phyloP scores from a whole-genome alignment of 2,797 vertebrate genomes.

The Hyperoplus lanceolatus region DNA sequence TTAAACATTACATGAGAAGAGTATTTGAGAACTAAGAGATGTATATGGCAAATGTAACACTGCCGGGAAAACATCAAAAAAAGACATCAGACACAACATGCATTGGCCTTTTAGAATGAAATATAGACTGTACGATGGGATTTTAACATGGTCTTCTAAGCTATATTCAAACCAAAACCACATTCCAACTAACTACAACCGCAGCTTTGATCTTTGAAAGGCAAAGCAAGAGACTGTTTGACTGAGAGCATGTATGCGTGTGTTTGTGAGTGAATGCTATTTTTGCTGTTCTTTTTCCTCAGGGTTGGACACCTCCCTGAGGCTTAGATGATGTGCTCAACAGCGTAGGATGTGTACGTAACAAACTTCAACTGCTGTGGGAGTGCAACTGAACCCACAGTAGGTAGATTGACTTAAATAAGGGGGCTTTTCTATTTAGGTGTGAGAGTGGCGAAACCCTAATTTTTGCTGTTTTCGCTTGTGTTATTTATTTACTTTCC shows the following conservation, averaged over 20 bases:
- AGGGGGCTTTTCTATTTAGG: neutral
- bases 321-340: slow-evolving; percentile 46
- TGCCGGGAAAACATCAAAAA: neutral
- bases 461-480: slow-evolving; percentile 23
- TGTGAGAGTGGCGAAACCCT: neutral
- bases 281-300: slow-evolving; percentile 54
- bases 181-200: neutral
- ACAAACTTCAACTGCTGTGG: slow-evolving; percentile 26
- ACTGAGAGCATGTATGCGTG: slow-evolving; percentile 31
- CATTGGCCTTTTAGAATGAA: neutral
- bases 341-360: slow-evolving; percentile 37
- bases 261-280: slow-evolving; percentile 56
- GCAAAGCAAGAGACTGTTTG: slow-evolving; percentile 4
- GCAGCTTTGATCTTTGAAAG: slow-evolving; percentile 19
- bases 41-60: neutral
- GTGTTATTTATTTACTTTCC: slow-evolving; percentile 55
- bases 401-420: neutral
- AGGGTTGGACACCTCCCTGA: slow-evolving; percentile 48
- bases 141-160: slow-evolving; percentile 4
- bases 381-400: slow-evolving; percentile 21
- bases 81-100: slow-evolving; percentile 2
- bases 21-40: neutral
- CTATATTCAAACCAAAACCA: too few species aligned
- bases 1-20: neutral
- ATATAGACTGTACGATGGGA: neutral